Base-by-base conservation (phyloP, 2,888 invertebrate genomes). In the Volucella zonaria region DNA sequence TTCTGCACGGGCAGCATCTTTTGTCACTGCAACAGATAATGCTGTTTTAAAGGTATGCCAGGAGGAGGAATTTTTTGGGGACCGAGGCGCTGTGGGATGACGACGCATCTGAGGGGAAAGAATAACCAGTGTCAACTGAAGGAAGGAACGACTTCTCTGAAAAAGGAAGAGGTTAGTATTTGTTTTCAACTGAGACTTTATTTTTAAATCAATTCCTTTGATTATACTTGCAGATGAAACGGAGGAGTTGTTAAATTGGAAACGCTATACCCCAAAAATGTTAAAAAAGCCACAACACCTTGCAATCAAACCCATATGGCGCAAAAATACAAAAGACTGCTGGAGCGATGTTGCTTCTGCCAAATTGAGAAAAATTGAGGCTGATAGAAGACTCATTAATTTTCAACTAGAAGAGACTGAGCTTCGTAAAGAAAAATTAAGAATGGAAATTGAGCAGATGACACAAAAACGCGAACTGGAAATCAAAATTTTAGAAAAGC, bases 201-300 rank as follows among this genome's bases (percentile, higher is more conserved):
- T 56, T 38, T 56, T 9, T 56, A 40, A 38, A 6, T 14, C n/a
- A 56, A 56, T n/a, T 38, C 2, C 18, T 56, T 61, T 43, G 11
- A 61, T 61, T 10, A 59, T 59, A 43, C 23, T 43, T 61, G 11
- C 45, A 61, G 61, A 45, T 61, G 45, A 61, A 61, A 61, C 43
- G 10, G 8, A 45, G 45, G 61, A 43, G 61, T 23, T 23, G 45
- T 45, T 10, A 0, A 61, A 61, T 45, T 61, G 12, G 12, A 43
- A 23, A 1, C 18, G 45, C 8, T 61, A 43, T 11, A 61, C 18
- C 4, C 61, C 43, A 12, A 61, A 12, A 12, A 43, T 43, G 43
- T 3, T 61, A 11, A 61, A 61, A 45, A 61, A 61, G 43, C 18
- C 42, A 61, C 45, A 6, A 61, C 43, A 61, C 18, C 45, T 43